These are phyloP conservation scores for Argyra leucocephala DNA, from an alignment of 2,888 invertebrate species.

Conservation along the genomic window DNA sequence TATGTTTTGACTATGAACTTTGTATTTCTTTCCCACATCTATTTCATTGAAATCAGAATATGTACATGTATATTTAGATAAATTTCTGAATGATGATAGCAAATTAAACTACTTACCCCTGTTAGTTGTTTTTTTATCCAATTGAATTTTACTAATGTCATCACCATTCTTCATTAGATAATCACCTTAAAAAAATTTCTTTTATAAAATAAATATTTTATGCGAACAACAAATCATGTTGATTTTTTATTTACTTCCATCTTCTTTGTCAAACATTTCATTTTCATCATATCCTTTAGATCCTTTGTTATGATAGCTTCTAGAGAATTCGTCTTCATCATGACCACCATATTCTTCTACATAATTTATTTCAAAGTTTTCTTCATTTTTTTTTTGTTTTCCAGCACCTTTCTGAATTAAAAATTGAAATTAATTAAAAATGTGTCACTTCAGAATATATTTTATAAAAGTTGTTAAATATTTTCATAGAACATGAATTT, in stretches of 20 bases:
- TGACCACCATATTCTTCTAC: background rate
- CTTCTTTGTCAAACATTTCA: slow-evolving; percentile 10
- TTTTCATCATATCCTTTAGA: slow-evolving; percentile 7
- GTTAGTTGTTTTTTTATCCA: background rate
- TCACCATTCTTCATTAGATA: background rate
- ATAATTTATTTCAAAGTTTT: background rate
- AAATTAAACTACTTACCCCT: background rate
- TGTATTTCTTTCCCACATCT: background rate
- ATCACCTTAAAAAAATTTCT: too few relatives aligned
- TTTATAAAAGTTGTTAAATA: too few relatives aligned
- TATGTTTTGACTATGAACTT: background rate
- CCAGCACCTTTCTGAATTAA: too few relatives aligned
- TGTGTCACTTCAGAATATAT: too few relatives aligned
- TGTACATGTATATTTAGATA: too few relatives aligned
- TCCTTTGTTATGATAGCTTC: background rate
- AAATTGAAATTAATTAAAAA: too few relatives aligned
- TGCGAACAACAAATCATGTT: too few relatives aligned
- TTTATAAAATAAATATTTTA: too few relatives aligned
- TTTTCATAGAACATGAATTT: too few relatives aligned
- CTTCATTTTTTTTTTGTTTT: background rate
- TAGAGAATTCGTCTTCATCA: background rate
- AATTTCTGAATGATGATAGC: too few relatives aligned
- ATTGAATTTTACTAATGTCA: background rate
- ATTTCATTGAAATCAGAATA: too few relatives aligned
- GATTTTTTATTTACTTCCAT: too few relatives aligned